These are phyloP conservation scores for Ochotona curzoniae DNA, from an alignment of 2,113 vertebrate species.

Conservation along the genomic window DNA sequence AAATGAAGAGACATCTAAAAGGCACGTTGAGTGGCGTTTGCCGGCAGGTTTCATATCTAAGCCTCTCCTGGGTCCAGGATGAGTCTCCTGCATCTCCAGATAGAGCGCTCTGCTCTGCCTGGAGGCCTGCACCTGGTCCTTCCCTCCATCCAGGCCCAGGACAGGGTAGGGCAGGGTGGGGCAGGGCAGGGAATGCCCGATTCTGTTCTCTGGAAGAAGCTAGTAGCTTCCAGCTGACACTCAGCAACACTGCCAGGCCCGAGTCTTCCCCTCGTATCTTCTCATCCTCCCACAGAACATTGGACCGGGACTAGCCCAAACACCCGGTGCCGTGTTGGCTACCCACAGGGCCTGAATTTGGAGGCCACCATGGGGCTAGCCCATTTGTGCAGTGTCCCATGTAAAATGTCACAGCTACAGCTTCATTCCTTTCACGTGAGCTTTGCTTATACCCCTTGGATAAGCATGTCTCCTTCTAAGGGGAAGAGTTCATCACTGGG, in stretches of 20 bases:
- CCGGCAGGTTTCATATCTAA: not conserved
- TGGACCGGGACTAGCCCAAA: not conserved
- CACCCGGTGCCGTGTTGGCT: not conserved
- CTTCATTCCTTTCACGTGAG: not conserved
- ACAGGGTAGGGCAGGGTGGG: not conserved
- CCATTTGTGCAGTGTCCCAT: not conserved
- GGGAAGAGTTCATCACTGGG: not conserved
- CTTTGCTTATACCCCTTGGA: not conserved
- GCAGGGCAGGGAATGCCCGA: not conserved
- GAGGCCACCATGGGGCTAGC: not conserved
- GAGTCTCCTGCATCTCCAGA: not conserved
- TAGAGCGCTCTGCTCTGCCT: not conserved
- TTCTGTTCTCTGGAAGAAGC: not conserved
- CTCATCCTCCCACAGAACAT: not conserved
- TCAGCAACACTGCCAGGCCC: not conserved
- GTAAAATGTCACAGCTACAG: not conserved
- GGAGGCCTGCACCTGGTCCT: not conserved
- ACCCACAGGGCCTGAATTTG: not conserved
- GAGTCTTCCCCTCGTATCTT: not conserved
- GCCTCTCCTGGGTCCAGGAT: not conserved
- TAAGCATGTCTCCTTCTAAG: not conserved
- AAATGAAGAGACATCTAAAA: not conserved
- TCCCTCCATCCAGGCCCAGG: not conserved
- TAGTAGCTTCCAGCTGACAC: not conserved
- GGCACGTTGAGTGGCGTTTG: not conserved